Base-by-base conservation (phyloP, 2,797 vertebrate genomes). In the Neopelma chrysocephalum region DNA sequence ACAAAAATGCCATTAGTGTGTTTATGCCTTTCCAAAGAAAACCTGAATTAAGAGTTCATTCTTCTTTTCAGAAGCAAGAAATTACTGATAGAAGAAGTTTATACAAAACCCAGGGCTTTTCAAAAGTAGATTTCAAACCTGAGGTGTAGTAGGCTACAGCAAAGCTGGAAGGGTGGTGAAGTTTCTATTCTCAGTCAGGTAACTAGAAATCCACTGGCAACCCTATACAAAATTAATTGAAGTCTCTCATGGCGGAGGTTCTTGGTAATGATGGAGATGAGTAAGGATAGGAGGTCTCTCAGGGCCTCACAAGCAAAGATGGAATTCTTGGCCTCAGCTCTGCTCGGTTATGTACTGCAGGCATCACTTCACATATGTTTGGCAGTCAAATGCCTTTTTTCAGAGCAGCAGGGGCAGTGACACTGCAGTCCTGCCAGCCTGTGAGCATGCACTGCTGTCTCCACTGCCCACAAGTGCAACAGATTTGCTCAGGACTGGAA, bases 401-500 rank as follows among this genome's bases (percentile, higher is more conserved):
- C 5, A 8, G 51, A 78, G 77, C 54, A 58, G 38, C n/a, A 57
- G 29, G 42, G 79, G 12, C 62, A 57, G 45, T 15, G 69, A 50
- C 36, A 53, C 36, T 34, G 11, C 26, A 61, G 40, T 43, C 45
- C 48, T 80, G 45, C 48, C 82, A 91, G 60, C 8, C 62, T 32
- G 21, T 42, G 60, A 80, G 32, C 15, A 11, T 0, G 0, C 16
- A 11, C 48, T 17, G n/a, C 4, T 2, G 0, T 10, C n/a, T 60
- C 47, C 26, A 5, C 3, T 42, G 26, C 43, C 45, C 40, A 60
- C 1, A 3, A 19, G 12, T 17, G 9, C 34, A 43, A 34, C 15
- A 50, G 42, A 12, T 90, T 36, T 54, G 12, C 40, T 85, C 7
- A 4, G 22, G 51, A 73, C 53, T 3, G n/a, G n/a, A 47, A 34